phyloP scores from a whole-genome alignment of 1,140 invertebrate genomes.

The Drosophila gunungcola region DNA sequence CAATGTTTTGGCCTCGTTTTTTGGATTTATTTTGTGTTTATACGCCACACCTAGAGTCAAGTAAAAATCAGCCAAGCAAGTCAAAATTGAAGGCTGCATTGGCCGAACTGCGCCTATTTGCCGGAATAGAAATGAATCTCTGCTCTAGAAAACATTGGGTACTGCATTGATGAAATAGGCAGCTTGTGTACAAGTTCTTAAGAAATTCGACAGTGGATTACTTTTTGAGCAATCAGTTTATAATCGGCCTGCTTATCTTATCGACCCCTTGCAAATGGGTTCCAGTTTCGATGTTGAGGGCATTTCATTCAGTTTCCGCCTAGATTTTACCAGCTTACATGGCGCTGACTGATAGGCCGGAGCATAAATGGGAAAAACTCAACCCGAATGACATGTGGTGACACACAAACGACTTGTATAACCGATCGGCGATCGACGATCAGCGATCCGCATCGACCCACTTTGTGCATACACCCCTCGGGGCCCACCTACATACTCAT shows the following conservation, averaged over 20 bases:
- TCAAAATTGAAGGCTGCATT: constrained; percentile 55
- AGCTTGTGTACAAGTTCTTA: background rate
- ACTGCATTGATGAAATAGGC: constrained; percentile 6
- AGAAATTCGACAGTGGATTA: constrained; percentile 7
- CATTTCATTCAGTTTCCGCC: constrained; percentile 16
- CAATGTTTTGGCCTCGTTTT: constrained; percentile 54
- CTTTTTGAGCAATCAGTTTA: constrained; percentile 22
- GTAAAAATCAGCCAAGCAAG: constrained; percentile 52
- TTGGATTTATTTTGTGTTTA: constrained; percentile 38
- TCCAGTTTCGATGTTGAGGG: background rate
- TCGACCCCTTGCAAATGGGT: constrained; percentile 9
- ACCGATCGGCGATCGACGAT: constrained; percentile 39
- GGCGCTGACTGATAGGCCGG: constrained; percentile 8
- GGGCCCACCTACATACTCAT: background rate
- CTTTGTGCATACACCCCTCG: constrained; percentile 16
- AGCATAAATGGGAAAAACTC: background rate
- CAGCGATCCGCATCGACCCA: constrained; percentile 58
- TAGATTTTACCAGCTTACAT: constrained; percentile 1
- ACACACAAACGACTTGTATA: constrained; percentile 56
- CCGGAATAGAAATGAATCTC: constrained; percentile 29
- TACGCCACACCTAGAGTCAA: constrained; percentile 42
- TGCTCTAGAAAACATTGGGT: constrained; percentile 41
- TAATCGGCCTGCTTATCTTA: constrained; percentile 48
- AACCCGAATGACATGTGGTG: constrained; percentile 36
- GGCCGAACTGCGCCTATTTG: constrained; percentile 4